Percentiles rank a stretch among this genome's conserved stretches.
phyloP scores from a whole-genome alignment of 2,888 invertebrate species.

The Euproctis similis region DNA sequence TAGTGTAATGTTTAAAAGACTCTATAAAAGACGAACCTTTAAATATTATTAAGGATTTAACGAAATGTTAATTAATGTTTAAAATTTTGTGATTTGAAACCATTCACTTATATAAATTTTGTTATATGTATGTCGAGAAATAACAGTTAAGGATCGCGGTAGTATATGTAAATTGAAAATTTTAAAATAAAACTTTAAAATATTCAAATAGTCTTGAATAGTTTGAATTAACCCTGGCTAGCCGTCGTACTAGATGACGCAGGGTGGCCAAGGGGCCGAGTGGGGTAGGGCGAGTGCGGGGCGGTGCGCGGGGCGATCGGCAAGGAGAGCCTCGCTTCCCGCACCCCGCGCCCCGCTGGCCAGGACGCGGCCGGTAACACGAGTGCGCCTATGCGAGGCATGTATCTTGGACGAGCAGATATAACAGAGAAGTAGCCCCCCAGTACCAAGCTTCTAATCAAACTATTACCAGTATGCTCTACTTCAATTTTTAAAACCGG shows the following conservation, averaged over 20 bases:
- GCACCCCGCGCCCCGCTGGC: slow-evolving; percentile 40
- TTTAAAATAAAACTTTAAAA: slow-evolving; percentile 41
- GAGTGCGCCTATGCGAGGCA: slow-evolving; percentile 76
- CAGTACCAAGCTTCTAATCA: slow-evolving; percentile 61
- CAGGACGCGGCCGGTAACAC: slow-evolving; percentile 73
- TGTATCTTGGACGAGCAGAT: slow-evolving; percentile 76
- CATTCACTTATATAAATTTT: no score
- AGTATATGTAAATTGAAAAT: slow-evolving; percentile 4
- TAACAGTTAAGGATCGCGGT: no score
- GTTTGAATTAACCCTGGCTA: slow-evolving; percentile 72
- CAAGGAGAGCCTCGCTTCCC: slow-evolving; percentile 19
- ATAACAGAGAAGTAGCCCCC: slow-evolving; percentile 75
- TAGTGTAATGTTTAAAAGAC: no score
- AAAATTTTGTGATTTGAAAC: no score
- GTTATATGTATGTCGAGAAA: no score
- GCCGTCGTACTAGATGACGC: slow-evolving; percentile 69
- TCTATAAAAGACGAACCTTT: no score
- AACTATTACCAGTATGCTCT: slow-evolving; percentile 37
- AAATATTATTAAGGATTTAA: no score
- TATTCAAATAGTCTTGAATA: slow-evolving; percentile 65
- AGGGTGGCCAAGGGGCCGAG: slow-evolving; percentile 43
- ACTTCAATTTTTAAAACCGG: slow-evolving; percentile 26
- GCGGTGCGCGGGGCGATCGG: slow-evolving; percentile 21
- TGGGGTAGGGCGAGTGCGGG: slow-evolving; percentile 30
- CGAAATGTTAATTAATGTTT: no score